These are phyloP conservation scores for Pycnonotus jocosus DNA, from an alignment of 2,113 vertebrate genomes.

Conservation along the genomic window DNA sequence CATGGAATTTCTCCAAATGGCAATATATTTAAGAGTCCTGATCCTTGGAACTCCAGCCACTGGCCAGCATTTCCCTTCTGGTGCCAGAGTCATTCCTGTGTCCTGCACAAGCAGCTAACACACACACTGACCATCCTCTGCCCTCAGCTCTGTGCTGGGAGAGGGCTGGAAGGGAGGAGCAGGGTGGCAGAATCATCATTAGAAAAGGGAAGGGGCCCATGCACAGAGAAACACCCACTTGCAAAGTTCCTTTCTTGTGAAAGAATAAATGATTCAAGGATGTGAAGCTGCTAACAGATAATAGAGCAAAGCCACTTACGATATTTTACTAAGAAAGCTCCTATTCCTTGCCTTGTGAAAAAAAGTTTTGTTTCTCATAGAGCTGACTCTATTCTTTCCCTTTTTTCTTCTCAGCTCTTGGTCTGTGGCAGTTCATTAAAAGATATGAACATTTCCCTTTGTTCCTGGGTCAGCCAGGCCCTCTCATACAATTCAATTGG, in stretches of 20 bases:
- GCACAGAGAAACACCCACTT: background rate
- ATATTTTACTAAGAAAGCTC: background rate
- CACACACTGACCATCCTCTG: background rate
- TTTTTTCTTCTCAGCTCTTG: background rate
- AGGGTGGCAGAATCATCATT: background rate
- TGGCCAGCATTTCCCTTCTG: background rate
- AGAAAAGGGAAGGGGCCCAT: background rate
- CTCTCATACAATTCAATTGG: background rate
- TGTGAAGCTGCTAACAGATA: background rate
- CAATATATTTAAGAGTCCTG: background rate
- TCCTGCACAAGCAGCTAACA: background rate
- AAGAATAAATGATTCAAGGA: background rate
- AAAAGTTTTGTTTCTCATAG: background rate
- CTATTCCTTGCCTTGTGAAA: background rate
- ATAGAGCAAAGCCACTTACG: background rate
- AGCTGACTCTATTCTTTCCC: background rate
- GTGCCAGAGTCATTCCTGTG: background rate
- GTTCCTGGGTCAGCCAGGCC: conserved; percentile 1
- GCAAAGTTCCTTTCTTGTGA: background rate
- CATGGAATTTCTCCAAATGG: background rate
- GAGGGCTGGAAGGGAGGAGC: background rate
- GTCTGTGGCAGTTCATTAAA: background rate
- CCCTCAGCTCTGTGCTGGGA: fast-evolving
- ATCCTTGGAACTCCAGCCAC: background rate
- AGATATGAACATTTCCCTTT: background rate